phyloP scores from a whole-genome alignment of 2,888 invertebrate species.

The Protula sp. region DNA sequence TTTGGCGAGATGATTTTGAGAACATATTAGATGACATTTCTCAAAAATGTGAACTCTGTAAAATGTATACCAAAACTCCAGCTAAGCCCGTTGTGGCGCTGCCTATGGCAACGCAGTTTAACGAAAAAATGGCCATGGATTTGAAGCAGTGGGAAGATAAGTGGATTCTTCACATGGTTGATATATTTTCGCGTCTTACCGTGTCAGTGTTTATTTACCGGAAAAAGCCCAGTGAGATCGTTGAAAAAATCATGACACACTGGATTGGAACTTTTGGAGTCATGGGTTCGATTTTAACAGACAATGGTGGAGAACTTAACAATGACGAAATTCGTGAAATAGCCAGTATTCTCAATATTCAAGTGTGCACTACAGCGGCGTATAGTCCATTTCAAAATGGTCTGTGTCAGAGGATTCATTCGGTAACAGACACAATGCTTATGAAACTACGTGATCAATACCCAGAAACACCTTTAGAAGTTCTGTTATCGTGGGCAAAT shows the following conservation, averaged over 20 bases:
- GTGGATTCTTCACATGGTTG: too few species aligned
- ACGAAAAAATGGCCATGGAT: neutral
- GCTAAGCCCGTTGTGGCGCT: slow-evolving; percentile 14
- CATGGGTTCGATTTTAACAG: slow-evolving; percentile 19
- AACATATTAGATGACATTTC: slow-evolving; percentile 1
- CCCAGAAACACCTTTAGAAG: neutral
- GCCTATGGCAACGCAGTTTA: slow-evolving; percentile 6
- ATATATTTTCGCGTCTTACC: too few species aligned
- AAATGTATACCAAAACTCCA: slow-evolving; percentile 17
- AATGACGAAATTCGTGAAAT: too few species aligned
- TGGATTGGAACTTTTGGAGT: slow-evolving; percentile 23
- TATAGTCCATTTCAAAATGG: slow-evolving; percentile 13
- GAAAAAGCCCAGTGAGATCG: slow-evolving; percentile 13
- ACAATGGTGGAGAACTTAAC: slow-evolving; percentile 23
- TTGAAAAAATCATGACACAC: slow-evolving; percentile 16
- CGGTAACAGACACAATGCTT: too few species aligned
- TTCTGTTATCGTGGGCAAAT: too few species aligned
- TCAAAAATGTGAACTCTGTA: slow-evolving; percentile 13
- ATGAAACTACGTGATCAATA: too few species aligned
- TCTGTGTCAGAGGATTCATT: slow-evolving; percentile 10
- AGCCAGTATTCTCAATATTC: too few species aligned
- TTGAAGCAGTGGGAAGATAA: slow-evolving; percentile 4
- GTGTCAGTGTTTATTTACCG: slow-evolving; percentile 13
- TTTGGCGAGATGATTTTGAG: too few species aligned
- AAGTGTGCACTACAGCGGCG: too few species aligned